These are phyloP conservation scores for Urocitellus parryii DNA, from an alignment of 2,113 vertebrate genomes.

Conservation along the genomic window DNA sequence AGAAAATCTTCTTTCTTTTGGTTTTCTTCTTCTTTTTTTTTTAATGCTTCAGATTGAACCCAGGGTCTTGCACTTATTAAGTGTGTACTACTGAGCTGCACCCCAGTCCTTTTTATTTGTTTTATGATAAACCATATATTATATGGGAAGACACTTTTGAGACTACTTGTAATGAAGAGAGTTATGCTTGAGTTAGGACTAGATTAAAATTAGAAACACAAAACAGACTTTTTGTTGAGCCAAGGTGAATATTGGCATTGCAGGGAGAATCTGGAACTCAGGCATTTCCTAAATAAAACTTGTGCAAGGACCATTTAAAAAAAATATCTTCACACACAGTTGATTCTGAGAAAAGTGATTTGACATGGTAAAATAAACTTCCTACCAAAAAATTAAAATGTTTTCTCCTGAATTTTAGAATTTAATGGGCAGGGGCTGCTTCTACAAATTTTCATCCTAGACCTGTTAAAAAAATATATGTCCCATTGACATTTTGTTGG, in stretches of 20 bases:
- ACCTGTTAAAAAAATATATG: not conserved
- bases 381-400: not conserved
- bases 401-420: not conserved
- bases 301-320: not conserved
- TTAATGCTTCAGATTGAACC: not conserved
- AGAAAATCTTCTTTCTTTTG: not conserved
- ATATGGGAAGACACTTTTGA: not conserved
- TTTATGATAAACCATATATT: not conserved
- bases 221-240: not conserved
- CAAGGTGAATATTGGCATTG: too few relatives aligned
- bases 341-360: conserved; percentile 50
- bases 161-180: not conserved
- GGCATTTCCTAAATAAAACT: not conserved
- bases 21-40: not conserved
- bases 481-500: not conserved
- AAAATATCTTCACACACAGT: not conserved
- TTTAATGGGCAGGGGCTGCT: not conserved
- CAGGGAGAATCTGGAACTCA: not conserved
- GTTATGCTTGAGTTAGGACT: not conserved
- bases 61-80: not conserved
- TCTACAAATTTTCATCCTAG: not conserved
- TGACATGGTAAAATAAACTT: not conserved
- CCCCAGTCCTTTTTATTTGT: not conserved
- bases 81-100: too few relatives aligned
- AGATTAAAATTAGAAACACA: not conserved